phyloP scores from a whole-genome alignment of 2,888 invertebrate species.

The Pristionchus exspectatus region DNA sequence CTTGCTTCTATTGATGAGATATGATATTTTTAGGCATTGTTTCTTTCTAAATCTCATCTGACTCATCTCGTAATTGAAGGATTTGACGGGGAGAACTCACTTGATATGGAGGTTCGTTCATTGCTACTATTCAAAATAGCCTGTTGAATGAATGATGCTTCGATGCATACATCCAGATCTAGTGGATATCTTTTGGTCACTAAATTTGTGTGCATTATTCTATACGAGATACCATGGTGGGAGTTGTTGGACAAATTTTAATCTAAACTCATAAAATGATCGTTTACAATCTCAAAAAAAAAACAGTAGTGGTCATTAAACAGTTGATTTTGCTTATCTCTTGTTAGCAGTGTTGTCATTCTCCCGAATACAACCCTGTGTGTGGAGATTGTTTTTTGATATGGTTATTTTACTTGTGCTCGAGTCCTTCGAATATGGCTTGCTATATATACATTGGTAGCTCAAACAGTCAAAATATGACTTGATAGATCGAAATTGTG shows the following conservation, averaged over 20 bases:
- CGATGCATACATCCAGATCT: too few species aligned
- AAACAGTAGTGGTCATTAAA: neutral
- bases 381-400: too few species aligned
- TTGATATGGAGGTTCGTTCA: slow-evolving; percentile 4
- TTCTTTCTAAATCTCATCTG: neutral
- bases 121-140: neutral
- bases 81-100: neutral
- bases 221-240: too few species aligned
- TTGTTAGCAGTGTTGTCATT: neutral
- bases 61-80: neutral
- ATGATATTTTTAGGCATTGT: neutral
- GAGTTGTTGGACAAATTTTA: too few species aligned
- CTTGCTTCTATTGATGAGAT: neutral
- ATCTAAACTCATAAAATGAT: too few species aligned
- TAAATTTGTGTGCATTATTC: too few species aligned
- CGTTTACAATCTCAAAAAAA: too few species aligned
- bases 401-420: neutral
- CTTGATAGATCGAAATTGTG: neutral
- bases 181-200: too few species aligned
- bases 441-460: too few species aligned
- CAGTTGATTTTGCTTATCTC: neutral
- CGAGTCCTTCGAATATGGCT: too few species aligned
- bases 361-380: too few species aligned
- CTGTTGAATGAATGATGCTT: neutral
- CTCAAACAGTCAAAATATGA: neutral